A percentile compares a stretch with the other conserved stretches of the same genome.
Evolutionary conservation across 2,113 vertebrate genomes (phyloP).

Genomic region (Megaceryle maxima): DNA sequence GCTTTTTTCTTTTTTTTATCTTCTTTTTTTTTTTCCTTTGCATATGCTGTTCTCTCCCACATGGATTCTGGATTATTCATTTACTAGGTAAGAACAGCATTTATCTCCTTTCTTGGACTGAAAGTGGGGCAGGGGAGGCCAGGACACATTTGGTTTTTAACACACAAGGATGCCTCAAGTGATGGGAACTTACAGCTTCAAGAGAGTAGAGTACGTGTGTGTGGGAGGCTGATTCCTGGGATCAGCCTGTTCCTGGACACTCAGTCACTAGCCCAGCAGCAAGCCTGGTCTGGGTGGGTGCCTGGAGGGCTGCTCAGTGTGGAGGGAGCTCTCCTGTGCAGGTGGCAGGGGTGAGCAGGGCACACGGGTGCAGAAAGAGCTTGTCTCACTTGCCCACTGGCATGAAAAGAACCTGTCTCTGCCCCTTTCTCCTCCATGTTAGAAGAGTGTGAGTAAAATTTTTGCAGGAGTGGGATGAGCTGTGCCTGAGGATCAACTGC

Average conservation of each 20-base stretch:
- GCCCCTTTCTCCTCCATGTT: too few relatives aligned
- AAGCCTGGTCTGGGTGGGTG: not conserved
- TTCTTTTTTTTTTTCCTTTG: not conserved
- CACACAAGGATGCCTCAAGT: not conserved
- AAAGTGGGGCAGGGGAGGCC: not conserved
- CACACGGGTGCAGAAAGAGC: accelerated
- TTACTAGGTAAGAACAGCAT: conserved; percentile 23
- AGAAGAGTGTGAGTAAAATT: not conserved
- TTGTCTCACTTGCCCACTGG: not conserved
- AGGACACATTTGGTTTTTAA: not conserved
- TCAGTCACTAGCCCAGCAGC: not conserved
- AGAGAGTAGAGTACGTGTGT: not conserved
- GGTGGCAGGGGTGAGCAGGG: not conserved
- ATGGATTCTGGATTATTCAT: conserved; percentile 17
- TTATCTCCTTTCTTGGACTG: not conserved
- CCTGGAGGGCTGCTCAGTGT: accelerated
- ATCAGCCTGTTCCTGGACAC: not conserved
- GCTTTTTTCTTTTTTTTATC: not conserved
- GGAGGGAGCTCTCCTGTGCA: not conserved
- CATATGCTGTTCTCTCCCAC: not conserved
- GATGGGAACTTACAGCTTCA: not conserved
- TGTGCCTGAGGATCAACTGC: not conserved
- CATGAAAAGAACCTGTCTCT: accelerated
- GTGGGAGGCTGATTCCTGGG: not conserved
- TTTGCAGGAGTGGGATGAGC: not conserved